These are phyloP conservation scores for Spea bombifrons DNA, from an alignment of 2,113 vertebrate species.

Conservation along the genomic window DNA sequence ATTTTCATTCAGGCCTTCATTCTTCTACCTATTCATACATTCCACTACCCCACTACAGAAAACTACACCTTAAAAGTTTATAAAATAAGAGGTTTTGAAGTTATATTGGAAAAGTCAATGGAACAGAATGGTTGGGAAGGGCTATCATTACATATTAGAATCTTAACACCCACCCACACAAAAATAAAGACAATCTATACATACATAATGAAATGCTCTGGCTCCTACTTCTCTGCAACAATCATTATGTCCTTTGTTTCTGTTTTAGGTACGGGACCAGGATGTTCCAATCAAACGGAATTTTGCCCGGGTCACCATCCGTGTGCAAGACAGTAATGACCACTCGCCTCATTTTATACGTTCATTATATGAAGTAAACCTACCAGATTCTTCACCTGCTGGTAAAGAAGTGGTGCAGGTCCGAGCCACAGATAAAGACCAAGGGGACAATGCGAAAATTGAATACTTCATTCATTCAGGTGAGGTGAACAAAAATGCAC, in stretches of 20 bases:
- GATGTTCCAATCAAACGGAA: conserved; percentile 91
- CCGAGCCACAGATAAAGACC: conserved; percentile 82
- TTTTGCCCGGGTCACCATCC: conserved; percentile 78
- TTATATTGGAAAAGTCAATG: no score
- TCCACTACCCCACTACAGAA: no score
- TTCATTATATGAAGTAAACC: conserved; percentile 70
- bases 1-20: no score
- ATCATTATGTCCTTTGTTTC: background rate
- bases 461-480: conserved; percentile 86
- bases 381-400: conserved; percentile 64
- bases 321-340: conserved; percentile 82
- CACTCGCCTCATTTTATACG: conserved; percentile 81
- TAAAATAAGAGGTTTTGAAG: no score
- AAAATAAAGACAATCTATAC: no score
- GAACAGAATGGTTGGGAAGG: no score
- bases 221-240: no score
- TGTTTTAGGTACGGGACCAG: conserved; percentile 85
- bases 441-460: conserved; percentile 81
- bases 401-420: conserved; percentile 81
- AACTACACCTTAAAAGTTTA: no score
- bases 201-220: no score
- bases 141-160: no score
- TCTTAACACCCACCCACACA: no score
- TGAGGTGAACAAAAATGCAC: conserved; percentile 54
- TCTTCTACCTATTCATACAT: no score